phyloP scores from a whole-genome alignment of 35 echinoderm and acorn worm species.

The Apostichopus japonicus region DNA sequence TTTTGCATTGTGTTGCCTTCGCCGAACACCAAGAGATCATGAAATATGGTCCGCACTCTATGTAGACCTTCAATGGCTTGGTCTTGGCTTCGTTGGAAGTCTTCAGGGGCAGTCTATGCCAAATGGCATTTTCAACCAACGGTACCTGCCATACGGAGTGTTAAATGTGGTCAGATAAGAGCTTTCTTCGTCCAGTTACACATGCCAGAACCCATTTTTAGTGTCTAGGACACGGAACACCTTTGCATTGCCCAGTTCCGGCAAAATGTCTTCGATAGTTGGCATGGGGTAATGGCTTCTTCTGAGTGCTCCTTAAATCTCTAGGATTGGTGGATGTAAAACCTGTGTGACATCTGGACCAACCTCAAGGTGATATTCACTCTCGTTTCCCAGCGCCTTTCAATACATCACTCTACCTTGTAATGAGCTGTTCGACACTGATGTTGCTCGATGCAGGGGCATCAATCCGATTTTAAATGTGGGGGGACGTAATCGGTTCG shows the following conservation, averaged over 20 bases:
- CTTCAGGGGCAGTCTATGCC: conserved; percentile 70
- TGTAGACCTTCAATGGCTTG: conserved; percentile 33
- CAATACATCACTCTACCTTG: too few relatives aligned
- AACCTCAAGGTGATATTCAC: too few relatives aligned
- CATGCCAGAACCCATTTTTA: conserved; percentile 67
- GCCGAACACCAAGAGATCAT: conserved; percentile 70
- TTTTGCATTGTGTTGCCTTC: conserved; percentile 64
- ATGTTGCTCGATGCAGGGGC: too few relatives aligned
- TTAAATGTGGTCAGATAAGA: conserved; percentile 64
- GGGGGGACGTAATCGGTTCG: too few relatives aligned
- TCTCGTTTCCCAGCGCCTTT: too few relatives aligned
- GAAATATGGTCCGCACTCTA: background rate
- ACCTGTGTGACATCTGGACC: too few relatives aligned
- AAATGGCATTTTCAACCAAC: conserved; percentile 72
- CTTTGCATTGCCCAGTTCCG: conserved; percentile 32
- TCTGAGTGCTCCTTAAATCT: too few relatives aligned
- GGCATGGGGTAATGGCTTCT: too few relatives aligned
- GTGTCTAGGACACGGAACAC: conserved; percentile 29
- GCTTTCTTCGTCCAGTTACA: conserved; percentile 51
- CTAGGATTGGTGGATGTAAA: too few relatives aligned
- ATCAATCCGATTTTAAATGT: too few relatives aligned
- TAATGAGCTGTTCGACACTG: too few relatives aligned
- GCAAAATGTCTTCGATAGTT: background rate
- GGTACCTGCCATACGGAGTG: conserved; percentile 23
- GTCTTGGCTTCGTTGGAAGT: conserved; percentile 66